These are phyloP conservation scores for Trypoxylon attenuatum DNA, from an alignment of 2,888 invertebrate genomes.

Conservation along the genomic window DNA sequence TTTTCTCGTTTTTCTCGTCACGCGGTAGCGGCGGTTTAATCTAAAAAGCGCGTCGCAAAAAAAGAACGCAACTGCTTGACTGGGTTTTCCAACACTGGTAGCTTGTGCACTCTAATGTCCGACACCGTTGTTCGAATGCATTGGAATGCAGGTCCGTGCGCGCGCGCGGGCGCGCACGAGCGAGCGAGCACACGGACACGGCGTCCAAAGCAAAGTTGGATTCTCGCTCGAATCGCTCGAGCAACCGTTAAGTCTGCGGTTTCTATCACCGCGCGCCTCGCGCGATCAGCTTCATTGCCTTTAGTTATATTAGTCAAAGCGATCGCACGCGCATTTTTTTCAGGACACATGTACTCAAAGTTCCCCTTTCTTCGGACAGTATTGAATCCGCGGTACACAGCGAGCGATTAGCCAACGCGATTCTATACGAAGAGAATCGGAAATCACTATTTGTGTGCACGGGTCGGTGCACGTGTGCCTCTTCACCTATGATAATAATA, in stretches of 20 bases:
- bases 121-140: slow-evolving; percentile 58
- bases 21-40: too few relatives aligned
- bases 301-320: too few relatives aligned
- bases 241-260: slow-evolving; percentile 2
- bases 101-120: slow-evolving; percentile 19
- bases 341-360: too few relatives aligned
- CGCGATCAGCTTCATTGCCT: too few relatives aligned
- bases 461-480: slow-evolving; percentile 11
- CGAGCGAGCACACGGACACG: too few relatives aligned
- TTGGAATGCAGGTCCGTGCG: slow-evolving; percentile 58
- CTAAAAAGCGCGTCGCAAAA: too few relatives aligned
- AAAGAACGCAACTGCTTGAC: too few relatives aligned
- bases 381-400: neutral
- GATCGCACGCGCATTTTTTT: too few relatives aligned
- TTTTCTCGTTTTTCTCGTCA: too few relatives aligned
- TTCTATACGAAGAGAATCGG: slow-evolving; percentile 2
- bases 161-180: too few relatives aligned
- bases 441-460: slow-evolving; percentile 16
- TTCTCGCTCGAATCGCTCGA: neutral
- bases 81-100: slow-evolving; percentile 40
- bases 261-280: slow-evolving; percentile 6
- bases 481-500: slow-evolving; percentile 3
- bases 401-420: slow-evolving; percentile 9
- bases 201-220: slow-evolving; percentile 54
- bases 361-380: too few relatives aligned